Evolutionary conservation across 2,888 invertebrate genomes (phyloP).

Genomic region (Cyclophora punctaria): DNA sequence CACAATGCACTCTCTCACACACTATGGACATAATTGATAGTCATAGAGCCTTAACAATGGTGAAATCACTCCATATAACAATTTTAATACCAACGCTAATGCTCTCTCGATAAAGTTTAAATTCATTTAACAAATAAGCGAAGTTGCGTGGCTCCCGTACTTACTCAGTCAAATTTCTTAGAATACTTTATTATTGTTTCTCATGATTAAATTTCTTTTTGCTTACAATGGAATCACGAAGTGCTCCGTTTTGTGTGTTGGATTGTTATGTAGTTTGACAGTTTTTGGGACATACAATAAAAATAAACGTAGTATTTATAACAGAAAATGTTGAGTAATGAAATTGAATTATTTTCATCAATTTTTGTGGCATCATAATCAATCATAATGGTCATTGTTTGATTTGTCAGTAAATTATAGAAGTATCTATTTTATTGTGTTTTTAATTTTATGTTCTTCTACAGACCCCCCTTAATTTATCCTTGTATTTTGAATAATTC

Average conservation of each 20-base stretch:
- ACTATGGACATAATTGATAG: conserved; percentile 71
- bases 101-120: conserved; percentile 20
- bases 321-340: too few species aligned
- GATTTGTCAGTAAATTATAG: neutral
- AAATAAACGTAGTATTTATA: too few species aligned
- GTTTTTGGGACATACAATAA: conserved; percentile 18
- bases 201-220: conserved; percentile 75
- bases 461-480: too few species aligned
- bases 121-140: conserved; percentile 41
- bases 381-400: neutral
- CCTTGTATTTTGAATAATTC: too few species aligned
- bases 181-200: conserved; percentile 73
- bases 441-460: too few species aligned
- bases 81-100: conserved; percentile 31
- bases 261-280: conserved; percentile 41
- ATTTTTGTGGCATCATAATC: neutral
- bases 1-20: conserved; percentile 65
- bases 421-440: too few species aligned
- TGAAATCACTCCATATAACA: conserved; percentile 46
- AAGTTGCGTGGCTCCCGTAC: conserved; percentile 73
- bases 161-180: conserved; percentile 71
- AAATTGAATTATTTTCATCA: too few species aligned
- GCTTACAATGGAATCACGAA: conserved; percentile 59
- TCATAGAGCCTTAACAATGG: conserved; percentile 70
- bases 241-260: conserved; percentile 51